phyloP scores from a whole-genome alignment of 2,113 vertebrate species.

The Larimichthys crocea region DNA sequence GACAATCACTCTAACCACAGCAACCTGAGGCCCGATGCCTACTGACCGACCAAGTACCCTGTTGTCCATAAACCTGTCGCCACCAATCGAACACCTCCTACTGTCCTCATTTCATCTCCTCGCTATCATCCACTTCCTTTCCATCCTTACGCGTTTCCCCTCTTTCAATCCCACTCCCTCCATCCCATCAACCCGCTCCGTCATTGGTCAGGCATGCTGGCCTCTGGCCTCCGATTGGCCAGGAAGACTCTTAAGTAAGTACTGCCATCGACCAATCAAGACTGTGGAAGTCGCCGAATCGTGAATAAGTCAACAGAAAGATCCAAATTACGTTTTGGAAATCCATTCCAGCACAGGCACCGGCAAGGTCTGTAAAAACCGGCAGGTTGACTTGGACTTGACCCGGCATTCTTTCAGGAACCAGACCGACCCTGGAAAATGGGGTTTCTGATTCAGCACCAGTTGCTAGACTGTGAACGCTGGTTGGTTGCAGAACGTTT shows the following conservation, averaged over 20 bases:
- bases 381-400: constrained; percentile 39
- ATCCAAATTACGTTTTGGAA: constrained; percentile 55
- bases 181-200: not conserved
- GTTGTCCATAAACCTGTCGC: constrained; percentile 63
- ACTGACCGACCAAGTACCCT: constrained; percentile 79
- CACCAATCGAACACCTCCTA: not conserved
- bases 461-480: constrained; percentile 1
- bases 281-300: constrained; percentile 72
- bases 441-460: constrained; percentile 43
- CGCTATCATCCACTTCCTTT: not conserved
- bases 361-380: constrained; percentile 63
- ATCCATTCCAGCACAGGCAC: constrained; percentile 79
- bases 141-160: not conserved
- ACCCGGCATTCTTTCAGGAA: constrained; percentile 43
- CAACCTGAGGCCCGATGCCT: constrained; percentile 82
- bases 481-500: constrained; percentile 37
- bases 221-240: constrained; percentile 60
- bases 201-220: constrained; percentile 63
- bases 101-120: constrained; percentile 11
- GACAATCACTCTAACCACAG: constrained; percentile 86
- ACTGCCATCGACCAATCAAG: constrained; percentile 79
- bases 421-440: not conserved
- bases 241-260: constrained; percentile 71
- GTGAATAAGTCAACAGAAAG: constrained; percentile 45
- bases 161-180: constrained; percentile 2